Evolutionary conservation across 2,113 vertebrate genomes (phyloP).

Genomic region (Alces alces): DNA sequence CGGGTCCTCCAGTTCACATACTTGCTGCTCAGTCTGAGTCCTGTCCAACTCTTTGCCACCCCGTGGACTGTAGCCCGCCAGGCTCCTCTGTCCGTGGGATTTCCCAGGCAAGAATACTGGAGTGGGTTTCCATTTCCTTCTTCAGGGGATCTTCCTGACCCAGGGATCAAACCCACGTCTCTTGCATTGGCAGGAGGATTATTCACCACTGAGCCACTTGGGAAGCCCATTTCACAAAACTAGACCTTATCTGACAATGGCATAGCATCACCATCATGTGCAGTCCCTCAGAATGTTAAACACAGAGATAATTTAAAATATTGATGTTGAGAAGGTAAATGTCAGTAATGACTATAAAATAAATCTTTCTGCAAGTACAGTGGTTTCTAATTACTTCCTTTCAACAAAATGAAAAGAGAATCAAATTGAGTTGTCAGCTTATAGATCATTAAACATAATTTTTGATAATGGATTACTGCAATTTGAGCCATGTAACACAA

Average conservation of each 20-base stretch:
- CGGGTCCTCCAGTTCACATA: neutral
- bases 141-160: neutral
- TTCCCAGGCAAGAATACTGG: neutral
- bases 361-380: neutral
- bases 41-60: neutral
- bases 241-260: neutral
- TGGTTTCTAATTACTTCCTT: neutral
- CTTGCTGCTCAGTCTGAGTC: neutral
- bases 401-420: constrained; percentile 11
- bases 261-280: neutral
- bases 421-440: neutral
- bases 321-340: neutral
- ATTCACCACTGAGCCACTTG: neutral
- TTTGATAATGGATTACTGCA: neutral
- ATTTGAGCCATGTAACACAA: neutral
- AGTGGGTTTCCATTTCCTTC: neutral
- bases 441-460: neutral
- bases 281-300: neutral
- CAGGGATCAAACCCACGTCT: neutral
- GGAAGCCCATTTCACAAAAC: neutral
- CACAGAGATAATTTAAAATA: neutral
- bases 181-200: neutral
- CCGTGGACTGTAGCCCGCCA: neutral
- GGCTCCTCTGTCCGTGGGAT: neutral
- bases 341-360: neutral